These are phyloP conservation scores for Plectrocnemia conspersa DNA, from an alignment of 1,140 invertebrate species.

Conservation along the genomic window DNA sequence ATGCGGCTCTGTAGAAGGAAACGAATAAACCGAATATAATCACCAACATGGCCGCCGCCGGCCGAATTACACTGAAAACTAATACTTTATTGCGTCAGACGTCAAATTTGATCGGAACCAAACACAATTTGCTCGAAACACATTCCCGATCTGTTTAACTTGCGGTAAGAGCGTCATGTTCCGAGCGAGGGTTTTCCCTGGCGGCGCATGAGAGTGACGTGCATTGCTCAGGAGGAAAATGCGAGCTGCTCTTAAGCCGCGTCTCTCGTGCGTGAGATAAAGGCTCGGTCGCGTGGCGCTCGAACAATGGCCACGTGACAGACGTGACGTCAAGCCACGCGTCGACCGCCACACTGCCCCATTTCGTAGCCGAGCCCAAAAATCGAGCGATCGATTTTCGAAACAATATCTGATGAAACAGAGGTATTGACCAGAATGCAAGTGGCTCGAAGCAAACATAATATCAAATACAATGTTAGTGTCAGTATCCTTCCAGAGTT, in stretches of 20 bases:
- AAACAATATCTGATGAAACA: too few relatives aligned
- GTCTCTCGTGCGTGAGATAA: conserved; percentile 12
- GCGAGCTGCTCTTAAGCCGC: neutral
- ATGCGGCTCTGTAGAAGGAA: too few relatives aligned
- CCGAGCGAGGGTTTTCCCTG: neutral
- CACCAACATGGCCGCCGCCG: conserved; percentile 28
- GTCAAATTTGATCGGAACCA: conserved; percentile 33
- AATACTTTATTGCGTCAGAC: conserved; percentile 34
- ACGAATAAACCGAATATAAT: conserved; percentile 33
- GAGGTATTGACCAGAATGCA: too few relatives aligned
- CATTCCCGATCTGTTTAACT: neutral
- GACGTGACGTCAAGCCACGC: conserved; percentile 21
- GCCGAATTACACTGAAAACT: conserved; percentile 35
- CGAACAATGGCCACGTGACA: conserved; percentile 17
- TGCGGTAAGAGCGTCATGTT: conserved; percentile 13
- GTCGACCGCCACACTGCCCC: too few relatives aligned
- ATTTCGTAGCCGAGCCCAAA: too few relatives aligned
- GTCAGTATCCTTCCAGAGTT: too few relatives aligned
- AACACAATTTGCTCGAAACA: conserved; percentile 30
- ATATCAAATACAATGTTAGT: too few relatives aligned
- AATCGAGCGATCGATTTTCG: too few relatives aligned
- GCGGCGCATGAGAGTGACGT: neutral
- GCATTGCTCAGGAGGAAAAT: neutral
- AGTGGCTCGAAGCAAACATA: too few relatives aligned
- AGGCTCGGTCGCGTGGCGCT: conserved; percentile 6